A percentile compares a stretch with the other conserved stretches of the same genome.
Conservation (phyloP, 2,797 vertebrate genomes). For the Aldrovandia affinis region DNA sequence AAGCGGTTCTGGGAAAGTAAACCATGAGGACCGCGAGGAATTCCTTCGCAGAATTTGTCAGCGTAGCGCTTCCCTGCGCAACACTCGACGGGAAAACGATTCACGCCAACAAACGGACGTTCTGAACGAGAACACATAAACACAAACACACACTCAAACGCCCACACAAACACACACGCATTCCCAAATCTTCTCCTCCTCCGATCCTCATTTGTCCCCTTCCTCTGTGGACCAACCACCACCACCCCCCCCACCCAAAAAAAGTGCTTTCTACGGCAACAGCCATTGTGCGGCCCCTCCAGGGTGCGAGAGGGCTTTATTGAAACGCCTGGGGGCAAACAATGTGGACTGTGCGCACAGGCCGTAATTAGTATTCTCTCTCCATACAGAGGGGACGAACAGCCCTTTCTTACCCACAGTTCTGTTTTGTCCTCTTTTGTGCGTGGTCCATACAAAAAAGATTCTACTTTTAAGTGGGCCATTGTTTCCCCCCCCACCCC, state of each 20-base stretch:
- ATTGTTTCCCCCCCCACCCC: constrained; percentile 21
- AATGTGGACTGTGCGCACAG: constrained; percentile 64
- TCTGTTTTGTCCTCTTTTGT: constrained; percentile 59
- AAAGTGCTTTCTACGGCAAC: constrained; percentile 58
- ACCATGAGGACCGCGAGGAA: too few species aligned
- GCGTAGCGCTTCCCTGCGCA: too few species aligned
- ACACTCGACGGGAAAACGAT: too few species aligned
- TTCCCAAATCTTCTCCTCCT: constrained; percentile 40
- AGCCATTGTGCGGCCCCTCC: constrained; percentile 73
- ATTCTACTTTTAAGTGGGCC: constrained; percentile 33
- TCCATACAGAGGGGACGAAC: constrained; percentile 66
- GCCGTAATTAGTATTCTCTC: constrained; percentile 79
- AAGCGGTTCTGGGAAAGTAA: too few species aligned
- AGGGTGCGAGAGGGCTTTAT: constrained; percentile 72
- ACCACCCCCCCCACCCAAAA: too few species aligned
- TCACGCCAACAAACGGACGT: constrained; percentile 44
- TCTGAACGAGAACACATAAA: constrained; percentile 23
- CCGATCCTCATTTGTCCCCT: constrained; percentile 52
- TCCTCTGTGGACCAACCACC: constrained; percentile 63
- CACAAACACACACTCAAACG: constrained; percentile 32
- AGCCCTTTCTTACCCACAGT: constrained; percentile 55
- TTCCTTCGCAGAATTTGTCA: too few species aligned
- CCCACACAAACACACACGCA: constrained; percentile 32
- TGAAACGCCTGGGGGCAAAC: constrained; percentile 55
- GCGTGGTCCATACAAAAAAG: constrained; percentile 46